These are phyloP conservation scores for Stomorhina lunata DNA, from an alignment of 2,888 invertebrate species.

Conservation along the genomic window DNA sequence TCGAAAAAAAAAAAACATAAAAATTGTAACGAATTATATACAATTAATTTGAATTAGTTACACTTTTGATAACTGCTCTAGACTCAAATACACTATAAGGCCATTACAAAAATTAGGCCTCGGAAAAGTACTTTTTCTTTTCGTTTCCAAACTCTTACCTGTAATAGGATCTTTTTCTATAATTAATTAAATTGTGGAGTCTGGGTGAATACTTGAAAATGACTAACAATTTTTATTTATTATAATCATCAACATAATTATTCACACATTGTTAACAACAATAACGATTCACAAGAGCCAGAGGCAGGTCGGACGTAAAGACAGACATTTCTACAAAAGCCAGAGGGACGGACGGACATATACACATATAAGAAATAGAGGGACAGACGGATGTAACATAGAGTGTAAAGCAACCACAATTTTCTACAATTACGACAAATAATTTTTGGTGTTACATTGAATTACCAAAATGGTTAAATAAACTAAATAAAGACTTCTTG, in stretches of 20 bases:
- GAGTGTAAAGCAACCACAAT: no score
- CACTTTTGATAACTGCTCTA: no score
- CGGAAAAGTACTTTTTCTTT: no score
- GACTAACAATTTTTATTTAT: constrained; percentile 15
- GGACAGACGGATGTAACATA: no score
- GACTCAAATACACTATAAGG: no score
- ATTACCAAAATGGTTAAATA: no score
- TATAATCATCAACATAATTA: constrained; percentile 29
- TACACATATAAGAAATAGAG: no score
- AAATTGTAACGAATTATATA: no score
- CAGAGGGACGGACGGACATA: background rate
- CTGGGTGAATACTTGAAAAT: background rate
- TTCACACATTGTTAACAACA: constrained; percentile 33
- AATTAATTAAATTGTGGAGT: constrained; percentile 14
- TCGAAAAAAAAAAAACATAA: background rate
- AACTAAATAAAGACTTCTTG: constrained; percentile 18
- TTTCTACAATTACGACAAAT: no score
- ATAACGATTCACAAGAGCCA: background rate
- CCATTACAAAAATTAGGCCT: no score
- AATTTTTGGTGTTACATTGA: no score
- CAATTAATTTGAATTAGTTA: no score
- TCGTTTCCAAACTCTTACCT: background rate
- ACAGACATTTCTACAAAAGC: background rate
- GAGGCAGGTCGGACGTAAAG: background rate
- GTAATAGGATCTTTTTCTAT: background rate